Base-by-base conservation (phyloP, 2,797 vertebrate species). In the Podargus strigoides region DNA sequence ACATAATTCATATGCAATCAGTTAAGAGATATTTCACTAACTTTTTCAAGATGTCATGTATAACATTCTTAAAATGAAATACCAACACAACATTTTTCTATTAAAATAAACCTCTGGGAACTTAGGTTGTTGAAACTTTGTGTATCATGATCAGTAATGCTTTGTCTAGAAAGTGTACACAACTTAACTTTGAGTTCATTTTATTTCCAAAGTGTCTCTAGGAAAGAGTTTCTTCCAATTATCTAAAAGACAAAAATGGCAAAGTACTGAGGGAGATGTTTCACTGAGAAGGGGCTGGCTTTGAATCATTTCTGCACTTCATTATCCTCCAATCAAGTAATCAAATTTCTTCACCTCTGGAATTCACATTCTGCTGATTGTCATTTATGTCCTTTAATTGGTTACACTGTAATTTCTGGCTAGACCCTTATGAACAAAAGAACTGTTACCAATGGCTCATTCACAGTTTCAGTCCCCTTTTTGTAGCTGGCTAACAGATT, bases 281-380 rank as follows among this genome's bases (percentile, higher is more conserved):
- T 94, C 76, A 76, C 84, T 89, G 73, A 91, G 81, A 96, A 93
- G 58, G 67, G 95, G 79, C 94, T 98, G 97, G 95, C 94, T 97
- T 98, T 97, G 96, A 98, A 98, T 97, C 82, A 93, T 98, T 59
- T 97, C 96, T 98, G 96, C 81, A 97, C 96, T 98, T 98, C 87
- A 96, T 98, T 98, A 97, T 97, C 89, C 79, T 97, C 93, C 97
- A 98, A 98, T 98, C 97, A 98, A 97, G 93, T 97, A 97, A 96
- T 97, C 96, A 97, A 97, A 97, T 96, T 97, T 97, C 97, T 96
- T 98, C 97, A 98, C 97, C 97, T 98, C 97, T 97, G 97, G 96
- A 98, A 98, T 98, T 98, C 97, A 98, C 98, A 97, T 98, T 97
- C 78, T 94, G 87, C 96, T 98, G 98, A 98, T 98, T 98, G 98